Evolutionary conservation across 2,888 invertebrate species (phyloP), one percentile per base, ranked within the genome.

Genomic region (Xylocampa areola): DNA sequence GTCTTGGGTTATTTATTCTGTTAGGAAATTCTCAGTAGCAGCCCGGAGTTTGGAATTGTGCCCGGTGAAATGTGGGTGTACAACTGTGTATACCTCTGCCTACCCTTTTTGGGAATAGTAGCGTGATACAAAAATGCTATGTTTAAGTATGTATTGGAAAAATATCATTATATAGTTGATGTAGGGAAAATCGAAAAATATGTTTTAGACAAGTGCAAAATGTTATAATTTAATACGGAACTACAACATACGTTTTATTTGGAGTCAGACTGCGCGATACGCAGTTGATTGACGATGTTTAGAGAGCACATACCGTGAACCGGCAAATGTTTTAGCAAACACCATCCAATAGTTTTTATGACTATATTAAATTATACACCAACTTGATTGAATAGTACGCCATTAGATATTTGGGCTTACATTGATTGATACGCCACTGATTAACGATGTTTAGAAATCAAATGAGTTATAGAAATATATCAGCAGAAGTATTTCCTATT

Each of bases 211-310:
- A 49, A 4, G 14, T 36, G 11, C 27, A 6, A 6, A 23, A 1
- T 47, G 14, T 2, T 4, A 11, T 29, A 2, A 33, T 45, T 23
- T 7, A 8, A 14, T 13, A 43, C 2, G 10, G 1, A 1, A 35
- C 61, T 16, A 14, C 43, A 16, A 8, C 63, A 45, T 21, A 43
- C 17, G 35, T 59, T 63, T 63, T 68, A 63, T 68, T 59, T 16
- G 39, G 17, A 50, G 47, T 51, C 67, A 63, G 49, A 35, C 52
- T n/a, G 43, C 30, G 47, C 44, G 63, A 52, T 57, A 55, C 68
- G 51, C 65, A 51, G 63, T 68, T 83, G 85, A 85, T 85, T 81
- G 84, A 85, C 83, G 85, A 69, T 79, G 73, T 81, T 78, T 75
- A 68, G 64, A 64, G 50, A 44, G 60, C 49, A 59, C 55, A 60